Evolutionary conservation across 2,888 invertebrate species (phyloP), one percentile per base, ranked within the genome.

Genomic region (Orthonevra nobilis): DNA sequence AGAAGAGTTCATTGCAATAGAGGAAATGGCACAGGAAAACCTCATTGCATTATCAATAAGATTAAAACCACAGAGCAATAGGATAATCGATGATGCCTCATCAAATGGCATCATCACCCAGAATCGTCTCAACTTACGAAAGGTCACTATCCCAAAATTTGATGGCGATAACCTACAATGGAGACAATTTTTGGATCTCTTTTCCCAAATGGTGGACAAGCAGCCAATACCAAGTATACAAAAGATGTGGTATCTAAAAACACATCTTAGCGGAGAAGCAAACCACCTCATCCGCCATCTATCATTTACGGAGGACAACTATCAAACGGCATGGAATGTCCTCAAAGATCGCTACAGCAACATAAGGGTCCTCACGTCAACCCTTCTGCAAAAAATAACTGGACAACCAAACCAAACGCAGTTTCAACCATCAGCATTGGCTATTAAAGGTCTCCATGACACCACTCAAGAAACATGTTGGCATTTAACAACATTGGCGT

Each of bases 181-280:
- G 75, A 23, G 46, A 12, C 68, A 54, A 61, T 66, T 69, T 10
- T 36, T 34, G 23, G 63, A 69, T 40, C 9, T 70, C 6, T 70
- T 70, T 10, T 34, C 42, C 1, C 69, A 77, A n/a, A n/a, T n/a
- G n/a, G n/a, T 44, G 12, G 52, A 34, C 50, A 48, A 32, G n/a
- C 38, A 63, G 15, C 15, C 40, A 14, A 38, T 77, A 28, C 10
- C 34, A 0, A 70, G 30, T 19, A 32, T 20, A 23, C 77, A 64
- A 36, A 70, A 70, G 20, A 58, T 70, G 42, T 64, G 70, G 52
- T 77, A 77, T 26, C 64, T 70, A 12, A 70, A 69, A 44, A 70
- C 56, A 1, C 52, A 48, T 32, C 32, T 69, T 3, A 23, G 17
- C 5, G 56, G 48, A 14, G 69, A 77, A 40, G 70, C 66, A 32